Base-by-base conservation (phyloP, 1,140 invertebrate genomes). In the Wasmannia auropunctata region DNA sequence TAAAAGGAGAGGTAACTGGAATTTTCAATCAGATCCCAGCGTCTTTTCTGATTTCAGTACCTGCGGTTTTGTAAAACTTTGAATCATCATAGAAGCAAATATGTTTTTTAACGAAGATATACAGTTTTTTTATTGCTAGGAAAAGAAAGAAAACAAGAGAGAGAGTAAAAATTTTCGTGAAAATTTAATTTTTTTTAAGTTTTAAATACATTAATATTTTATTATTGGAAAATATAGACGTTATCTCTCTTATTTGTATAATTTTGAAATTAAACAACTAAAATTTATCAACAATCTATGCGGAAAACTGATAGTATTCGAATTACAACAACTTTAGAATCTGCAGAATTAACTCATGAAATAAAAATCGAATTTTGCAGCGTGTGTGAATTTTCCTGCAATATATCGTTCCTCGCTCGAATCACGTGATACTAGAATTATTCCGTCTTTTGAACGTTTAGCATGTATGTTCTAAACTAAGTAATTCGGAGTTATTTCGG, bases 401-500 rank as follows among this genome's bases (percentile, higher is more conserved):
- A 22, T 80, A 77, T 54, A 81, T 58, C 4, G n/a, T 67, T 37
- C 10, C 43, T 37, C 10, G 22, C n/a, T 69, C 51, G 54, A 28
- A 54, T 40, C 19, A n/a, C 65, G n/a, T 56, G 25, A 72, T 43
- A 58, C 14, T 31, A 37, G 3, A 56, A 58, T 83, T 58, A 72
- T 72, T 56, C 14, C n/a, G 19, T 19, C 19, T 56, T 72, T 81
- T 70, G 63, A 70, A 54, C 31, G 34, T 56, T 80, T 81, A 60
- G 25, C 51, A 37, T 54, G 51, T 70, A 34, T 58, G 65, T 83
- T 72, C 54, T 46, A 58, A 83, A 74, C 25, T 58, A 58, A 83
- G 51, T 46, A 58, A 83, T 83, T 72, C 51, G 14, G 25, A 58
- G 37, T 83, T 74, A 83, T 72, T 83, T 74, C 25, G 31, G 51